A percentile compares a stretch with the other conserved stretches of the same genome.
phyloP scores from a whole-genome alignment of 2,888 invertebrate genomes.

The Eupithecia tripunctaria region DNA sequence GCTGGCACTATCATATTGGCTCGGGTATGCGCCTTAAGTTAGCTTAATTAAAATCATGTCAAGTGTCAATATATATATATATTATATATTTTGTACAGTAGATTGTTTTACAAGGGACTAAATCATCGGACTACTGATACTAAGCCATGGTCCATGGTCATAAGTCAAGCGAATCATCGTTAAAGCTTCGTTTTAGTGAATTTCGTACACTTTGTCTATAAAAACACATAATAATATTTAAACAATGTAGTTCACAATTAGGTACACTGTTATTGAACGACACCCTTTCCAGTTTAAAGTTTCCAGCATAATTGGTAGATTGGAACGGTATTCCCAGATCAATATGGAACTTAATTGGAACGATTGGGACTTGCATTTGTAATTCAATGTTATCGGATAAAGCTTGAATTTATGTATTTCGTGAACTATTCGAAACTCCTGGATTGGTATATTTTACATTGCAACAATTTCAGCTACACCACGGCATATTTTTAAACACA shows the following conservation, averaged over 20 bases:
- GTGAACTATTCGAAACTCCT: constrained; percentile 11
- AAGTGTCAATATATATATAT: too few relatives aligned
- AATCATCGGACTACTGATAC: too few relatives aligned
- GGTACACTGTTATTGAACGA: constrained; percentile 7
- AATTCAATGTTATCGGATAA: constrained; percentile 74
- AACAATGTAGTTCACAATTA: background rate
- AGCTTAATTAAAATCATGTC: too few relatives aligned
- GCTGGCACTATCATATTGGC: too few relatives aligned
- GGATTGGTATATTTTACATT: background rate
- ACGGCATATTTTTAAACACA: background rate
- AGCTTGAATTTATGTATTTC: constrained; percentile 50
- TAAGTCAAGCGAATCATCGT: too few relatives aligned
- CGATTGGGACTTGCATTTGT: constrained; percentile 73
- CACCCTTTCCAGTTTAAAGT: constrained; percentile 57
- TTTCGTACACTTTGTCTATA: too few relatives aligned
- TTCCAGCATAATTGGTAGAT: constrained; percentile 58
- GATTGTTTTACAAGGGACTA: too few relatives aligned
- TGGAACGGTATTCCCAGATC: constrained; percentile 61
- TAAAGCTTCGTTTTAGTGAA: too few relatives aligned
- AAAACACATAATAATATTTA: too few relatives aligned
- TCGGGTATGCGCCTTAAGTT: too few relatives aligned
- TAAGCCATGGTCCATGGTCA: too few relatives aligned
- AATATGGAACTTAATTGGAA: constrained; percentile 76
- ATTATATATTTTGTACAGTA: too few relatives aligned
- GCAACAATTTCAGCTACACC: background rate